Conservation (phyloP, 2,888 invertebrate genomes). For the Margaritifera margaritifera region DNA sequence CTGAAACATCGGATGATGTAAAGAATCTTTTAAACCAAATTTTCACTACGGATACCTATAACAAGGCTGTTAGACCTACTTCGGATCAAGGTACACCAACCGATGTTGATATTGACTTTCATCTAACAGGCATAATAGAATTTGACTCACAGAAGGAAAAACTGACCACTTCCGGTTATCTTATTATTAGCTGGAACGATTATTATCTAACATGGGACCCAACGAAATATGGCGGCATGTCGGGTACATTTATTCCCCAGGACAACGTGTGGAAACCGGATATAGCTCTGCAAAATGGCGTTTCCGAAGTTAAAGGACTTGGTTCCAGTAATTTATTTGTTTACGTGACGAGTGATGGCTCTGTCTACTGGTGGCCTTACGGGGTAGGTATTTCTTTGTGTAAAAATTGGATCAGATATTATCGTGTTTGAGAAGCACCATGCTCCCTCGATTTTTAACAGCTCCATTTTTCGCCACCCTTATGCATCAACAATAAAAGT, state of each 20-base stretch:
- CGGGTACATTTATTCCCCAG: neutral
- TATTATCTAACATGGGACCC: slow-evolving; percentile 22
- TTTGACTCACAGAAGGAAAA: slow-evolving; percentile 24
- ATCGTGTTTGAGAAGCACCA: no score
- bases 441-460: no score
- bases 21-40: slow-evolving; percentile 8
- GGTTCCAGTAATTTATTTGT: slow-evolving; percentile 2
- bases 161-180: slow-evolving; percentile 25
- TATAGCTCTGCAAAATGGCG: slow-evolving; percentile 7
- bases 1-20: slow-evolving; percentile 2
- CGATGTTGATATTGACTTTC: slow-evolving; percentile 25
- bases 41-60: slow-evolving; percentile 16
- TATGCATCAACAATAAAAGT: no score
- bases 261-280: slow-evolving; percentile 10
- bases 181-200: slow-evolving; percentile 25
- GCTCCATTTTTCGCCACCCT: no score
- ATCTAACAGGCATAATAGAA: slow-evolving; percentile 20
- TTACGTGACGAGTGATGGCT: neutral
- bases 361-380: slow-evolving; percentile 2
- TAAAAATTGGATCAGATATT: no score
- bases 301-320: slow-evolving; percentile 3
- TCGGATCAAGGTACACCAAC: slow-evolving; percentile 8
- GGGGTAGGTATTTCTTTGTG: neutral
- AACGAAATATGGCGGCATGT: slow-evolving; percentile 7
- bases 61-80: slow-evolving; percentile 17